Percentiles rank a stretch among this genome's conserved stretches.
These are phyloP conservation scores for Limnephilus lunatus DNA, from an alignment of 2,888 invertebrate genomes.

Conservation along the genomic window DNA sequence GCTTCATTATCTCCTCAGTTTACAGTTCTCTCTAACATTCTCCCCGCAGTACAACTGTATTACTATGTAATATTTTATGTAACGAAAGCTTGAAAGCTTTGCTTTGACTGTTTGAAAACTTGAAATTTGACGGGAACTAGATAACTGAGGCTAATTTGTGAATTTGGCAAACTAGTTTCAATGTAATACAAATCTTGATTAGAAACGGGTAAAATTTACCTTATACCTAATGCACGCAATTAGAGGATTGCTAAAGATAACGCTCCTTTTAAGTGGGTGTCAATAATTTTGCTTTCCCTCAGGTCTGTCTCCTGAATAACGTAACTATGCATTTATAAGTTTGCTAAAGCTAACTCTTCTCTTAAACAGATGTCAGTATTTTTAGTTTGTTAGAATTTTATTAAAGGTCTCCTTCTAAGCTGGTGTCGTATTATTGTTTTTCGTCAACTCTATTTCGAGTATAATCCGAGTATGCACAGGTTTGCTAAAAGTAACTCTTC, in stretches of 20 bases:
- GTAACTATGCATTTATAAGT: not conserved
- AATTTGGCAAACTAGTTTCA: not conserved
- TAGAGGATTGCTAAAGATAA: no score
- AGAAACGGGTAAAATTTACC: no score
- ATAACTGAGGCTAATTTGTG: not conserved
- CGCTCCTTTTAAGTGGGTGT: not conserved
- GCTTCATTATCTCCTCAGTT: slow-evolving; percentile 7
- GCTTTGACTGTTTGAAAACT: not conserved
- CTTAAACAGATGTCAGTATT: no score
- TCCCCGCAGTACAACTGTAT: not conserved
- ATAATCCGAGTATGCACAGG: not conserved
- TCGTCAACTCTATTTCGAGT: not conserved
- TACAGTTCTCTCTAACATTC: slow-evolving; percentile 12
- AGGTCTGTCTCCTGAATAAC: not conserved
- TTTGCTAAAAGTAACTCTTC: not conserved
- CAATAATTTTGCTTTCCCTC: not conserved
- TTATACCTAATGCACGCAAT: no score
- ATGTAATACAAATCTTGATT: not conserved
- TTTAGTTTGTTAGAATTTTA: no score
- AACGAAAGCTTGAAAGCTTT: not conserved
- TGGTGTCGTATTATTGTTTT: not conserved
- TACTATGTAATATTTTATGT: not conserved
- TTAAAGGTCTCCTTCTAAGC: not conserved
- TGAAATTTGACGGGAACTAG: not conserved
- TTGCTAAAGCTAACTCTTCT: not conserved